phyloP scores from a whole-genome alignment of 2,797 vertebrate genomes.

The Spea hammondii region DNA sequence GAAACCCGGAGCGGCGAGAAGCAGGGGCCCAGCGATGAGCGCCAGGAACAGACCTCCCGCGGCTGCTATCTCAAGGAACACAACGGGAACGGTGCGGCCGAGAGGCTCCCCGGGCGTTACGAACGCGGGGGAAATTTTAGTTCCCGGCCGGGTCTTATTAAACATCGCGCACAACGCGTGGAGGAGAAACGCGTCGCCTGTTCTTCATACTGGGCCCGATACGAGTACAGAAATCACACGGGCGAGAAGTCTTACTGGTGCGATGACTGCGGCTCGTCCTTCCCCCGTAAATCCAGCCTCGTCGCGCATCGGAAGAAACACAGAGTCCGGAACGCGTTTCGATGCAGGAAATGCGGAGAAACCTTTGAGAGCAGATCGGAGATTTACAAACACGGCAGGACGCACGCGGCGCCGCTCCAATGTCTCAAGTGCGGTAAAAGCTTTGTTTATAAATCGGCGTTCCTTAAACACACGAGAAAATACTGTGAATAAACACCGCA shows the following conservation, averaged over 20 bases:
- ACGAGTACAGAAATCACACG: constrained; percentile 13
- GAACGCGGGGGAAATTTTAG: not conserved
- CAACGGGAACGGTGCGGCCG: not conserved
- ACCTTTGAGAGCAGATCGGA: not conserved
- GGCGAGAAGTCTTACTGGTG: constrained; percentile 12
- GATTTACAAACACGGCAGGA: not conserved
- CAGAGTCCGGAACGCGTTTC: not conserved
- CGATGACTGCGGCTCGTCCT: not conserved
- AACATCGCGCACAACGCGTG: not conserved
- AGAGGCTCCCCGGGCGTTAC: not conserved
- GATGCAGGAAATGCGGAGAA: constrained; percentile 2
- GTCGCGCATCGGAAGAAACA: constrained; percentile 16
- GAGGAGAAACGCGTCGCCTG: constrained; percentile 11
- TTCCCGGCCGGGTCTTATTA: not conserved
- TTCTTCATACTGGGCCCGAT: constrained; percentile 5
- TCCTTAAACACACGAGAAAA: constrained; percentile 14
- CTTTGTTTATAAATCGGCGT: constrained; percentile 8
- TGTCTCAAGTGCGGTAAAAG: constrained; percentile 16
- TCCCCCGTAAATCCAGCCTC: not conserved
- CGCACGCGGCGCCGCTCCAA: not conserved
- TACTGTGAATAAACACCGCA: too few relatives aligned
- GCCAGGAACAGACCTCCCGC: not conserved
- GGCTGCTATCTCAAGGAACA: not conserved
- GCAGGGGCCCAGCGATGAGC: not conserved
- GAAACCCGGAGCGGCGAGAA: not conserved